Evolutionary conservation across 2,113 vertebrate species (phyloP), one percentile per base, ranked within the genome.

Genomic region (Tretioscincus oriximinensis): DNA sequence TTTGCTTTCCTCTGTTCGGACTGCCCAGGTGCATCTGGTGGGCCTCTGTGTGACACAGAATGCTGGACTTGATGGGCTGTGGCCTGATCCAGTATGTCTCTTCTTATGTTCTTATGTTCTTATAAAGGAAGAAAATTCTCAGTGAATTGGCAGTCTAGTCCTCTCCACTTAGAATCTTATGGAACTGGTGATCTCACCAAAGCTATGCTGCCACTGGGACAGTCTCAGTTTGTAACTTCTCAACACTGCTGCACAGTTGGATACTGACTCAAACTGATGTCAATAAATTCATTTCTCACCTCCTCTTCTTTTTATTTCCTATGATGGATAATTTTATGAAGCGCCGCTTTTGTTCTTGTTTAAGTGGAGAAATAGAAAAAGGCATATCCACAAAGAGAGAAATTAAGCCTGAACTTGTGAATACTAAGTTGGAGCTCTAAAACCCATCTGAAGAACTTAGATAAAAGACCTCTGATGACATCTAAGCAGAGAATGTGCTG

Each of bases 401-500:
- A 93, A 93, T 86, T 91, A 90, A 88, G 78, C 80, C 76, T 91
- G 75, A 93, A 84, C 80, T 75, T 78, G 73, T 41, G 90, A 94
- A 90, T 84, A 88, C 88, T 87, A 87, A 90, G 81, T 74, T 85
- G 91, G 87, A 90, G 80, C 89, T 90, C 92, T 92, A 93, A 93
- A 94, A 92, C 93, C 93, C 94, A 90, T 91, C 29, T 28, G 63
- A 85, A 88, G 85, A 77, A 82, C 81, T 61, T 18, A 67, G 88
- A 86, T 89, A 90, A 93, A 88, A 24, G 49, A 68, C n/a, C 66
- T 68, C 24, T 60, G 20, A 75, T 60, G 45, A 47, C 10, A 9
- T 41, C 24, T 18, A 58, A 58, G 12, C 18, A 58, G 54, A 18
- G 54, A 58, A 18, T 58, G 1, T 16, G 14, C 18, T 58, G 14